These are phyloP conservation scores for Abrostola tripartita DNA, from an alignment of 2,888 invertebrate genomes.

Conservation along the genomic window DNA sequence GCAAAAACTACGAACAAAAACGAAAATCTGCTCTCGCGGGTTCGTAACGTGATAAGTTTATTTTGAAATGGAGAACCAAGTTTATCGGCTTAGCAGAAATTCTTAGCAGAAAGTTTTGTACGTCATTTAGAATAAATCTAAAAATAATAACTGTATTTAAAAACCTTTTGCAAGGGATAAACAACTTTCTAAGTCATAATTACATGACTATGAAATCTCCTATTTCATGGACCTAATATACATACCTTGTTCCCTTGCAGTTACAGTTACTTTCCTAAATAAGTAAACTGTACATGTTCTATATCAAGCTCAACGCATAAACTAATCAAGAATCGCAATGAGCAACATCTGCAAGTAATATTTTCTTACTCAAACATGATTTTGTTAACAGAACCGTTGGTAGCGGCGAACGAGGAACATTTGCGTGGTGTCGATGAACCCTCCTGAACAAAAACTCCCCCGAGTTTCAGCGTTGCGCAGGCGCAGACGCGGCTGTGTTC, in stretches of 20 bases:
- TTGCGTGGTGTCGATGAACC: constrained; percentile 81
- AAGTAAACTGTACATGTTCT: not conserved
- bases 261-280: too few species aligned
- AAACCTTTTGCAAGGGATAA: not conserved
- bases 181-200: too few species aligned
- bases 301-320: constrained; percentile 5
- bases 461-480: constrained; percentile 74
- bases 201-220: too few species aligned
- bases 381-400: constrained; percentile 34
- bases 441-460: constrained; percentile 85
- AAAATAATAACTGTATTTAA: not conserved
- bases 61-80: constrained; percentile 79
- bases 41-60: constrained; percentile 84
- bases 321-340: constrained; percentile 42
- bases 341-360: constrained; percentile 48
- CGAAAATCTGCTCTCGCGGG: constrained; percentile 72
- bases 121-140: not conserved
- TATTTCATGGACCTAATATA: too few species aligned
- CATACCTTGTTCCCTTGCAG: too few species aligned
- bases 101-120: not conserved
- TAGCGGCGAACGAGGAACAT: constrained; percentile 62
- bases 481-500: constrained; percentile 70
- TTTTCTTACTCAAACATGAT: constrained; percentile 43
- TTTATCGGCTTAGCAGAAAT: constrained; percentile 66
- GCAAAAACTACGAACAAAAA: constrained; percentile 82